These are phyloP conservation scores for Chrysotoxum bicinctum DNA, from an alignment of 2,888 invertebrate species.

Conservation along the genomic window DNA sequence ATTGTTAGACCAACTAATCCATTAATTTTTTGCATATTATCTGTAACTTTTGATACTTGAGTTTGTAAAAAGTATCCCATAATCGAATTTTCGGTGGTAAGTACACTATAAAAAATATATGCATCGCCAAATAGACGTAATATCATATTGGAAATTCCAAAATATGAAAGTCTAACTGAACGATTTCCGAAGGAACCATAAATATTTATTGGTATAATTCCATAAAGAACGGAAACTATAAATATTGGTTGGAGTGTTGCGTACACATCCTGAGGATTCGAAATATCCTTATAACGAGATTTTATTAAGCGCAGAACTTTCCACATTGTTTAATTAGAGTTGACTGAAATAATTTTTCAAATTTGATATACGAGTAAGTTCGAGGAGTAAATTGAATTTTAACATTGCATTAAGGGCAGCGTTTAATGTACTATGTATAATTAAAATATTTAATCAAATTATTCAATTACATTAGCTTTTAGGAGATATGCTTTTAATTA, in stretches of 20 bases:
- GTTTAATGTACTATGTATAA: not conserved
- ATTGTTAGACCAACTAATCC: slow-evolving; percentile 75
- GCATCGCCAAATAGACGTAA: slow-evolving; percentile 77
- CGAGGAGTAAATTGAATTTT: not conserved
- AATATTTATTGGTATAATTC: slow-evolving; percentile 78
- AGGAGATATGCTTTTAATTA: slow-evolving; percentile 4
- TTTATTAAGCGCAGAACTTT: not conserved
- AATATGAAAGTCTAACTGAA: slow-evolving; percentile 73
- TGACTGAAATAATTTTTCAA: not conserved
- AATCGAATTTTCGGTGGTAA: slow-evolving; percentile 77
- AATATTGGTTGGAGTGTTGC: slow-evolving; percentile 78
- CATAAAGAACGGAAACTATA: slow-evolving; percentile 76
- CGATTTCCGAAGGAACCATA: slow-evolving; percentile 74
- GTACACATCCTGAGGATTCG: slow-evolving; percentile 78
- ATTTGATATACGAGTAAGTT: not conserved
- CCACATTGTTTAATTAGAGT: slow-evolving; percentile 6
- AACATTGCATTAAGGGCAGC: not conserved
- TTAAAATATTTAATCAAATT: not conserved
- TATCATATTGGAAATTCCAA: slow-evolving; percentile 77
- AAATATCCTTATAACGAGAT: slow-evolving; percentile 72
- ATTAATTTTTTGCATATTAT: slow-evolving; percentile 78
- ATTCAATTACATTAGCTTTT: not conserved
- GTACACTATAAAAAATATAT: slow-evolving; percentile 77
- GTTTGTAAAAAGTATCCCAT: slow-evolving; percentile 79
- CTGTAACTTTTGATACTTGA: slow-evolving; percentile 79